phyloP scores from a whole-genome alignment of 2,113 vertebrate genomes.

The Salvelinus sp. region DNA sequence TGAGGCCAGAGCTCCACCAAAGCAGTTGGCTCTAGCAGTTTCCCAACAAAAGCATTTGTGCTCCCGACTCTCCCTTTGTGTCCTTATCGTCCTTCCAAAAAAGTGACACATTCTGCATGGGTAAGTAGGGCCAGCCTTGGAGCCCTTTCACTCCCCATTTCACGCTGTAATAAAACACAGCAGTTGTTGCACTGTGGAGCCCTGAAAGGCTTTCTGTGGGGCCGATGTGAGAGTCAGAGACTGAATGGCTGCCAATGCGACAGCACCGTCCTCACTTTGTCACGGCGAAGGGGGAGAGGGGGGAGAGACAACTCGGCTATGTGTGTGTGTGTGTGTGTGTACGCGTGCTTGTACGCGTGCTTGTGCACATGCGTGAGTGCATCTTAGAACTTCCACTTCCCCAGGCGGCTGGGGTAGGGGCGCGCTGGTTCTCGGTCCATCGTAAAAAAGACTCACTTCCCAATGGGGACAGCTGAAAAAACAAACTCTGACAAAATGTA shows the following conservation, averaged over 20 bases:
- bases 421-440: slow-evolving; percentile 19
- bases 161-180: slow-evolving; percentile 84
- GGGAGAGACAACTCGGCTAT: slow-evolving; percentile 7
- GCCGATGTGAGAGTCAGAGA: slow-evolving; percentile 70
- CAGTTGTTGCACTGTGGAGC: slow-evolving; percentile 76
- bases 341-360: no score
- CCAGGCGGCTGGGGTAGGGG: slow-evolving; percentile 2
- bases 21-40: slow-evolving; percentile 22
- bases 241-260: slow-evolving; percentile 75
- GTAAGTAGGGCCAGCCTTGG: slow-evolving; percentile 75
- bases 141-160: slow-evolving; percentile 84
- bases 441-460: slow-evolving; percentile 46
- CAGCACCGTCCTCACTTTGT: slow-evolving; percentile 67
- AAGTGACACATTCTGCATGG: slow-evolving; percentile 77
- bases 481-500: slow-evolving; percentile 46
- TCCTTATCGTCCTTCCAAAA: slow-evolving; percentile 63
- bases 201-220: slow-evolving; percentile 83
- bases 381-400: slow-evolving; percentile 24
- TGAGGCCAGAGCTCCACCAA: slow-evolving; percentile 26
- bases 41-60: slow-evolving; percentile 52
- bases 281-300: slow-evolving; percentile 42
- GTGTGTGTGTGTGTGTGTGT: not conserved
- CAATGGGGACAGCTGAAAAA: slow-evolving; percentile 51
- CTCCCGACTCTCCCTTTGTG: slow-evolving; percentile 71
- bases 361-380: no score